Conservation (phyloP, 1,140 invertebrate species). For the Planococcus citri region DNA sequence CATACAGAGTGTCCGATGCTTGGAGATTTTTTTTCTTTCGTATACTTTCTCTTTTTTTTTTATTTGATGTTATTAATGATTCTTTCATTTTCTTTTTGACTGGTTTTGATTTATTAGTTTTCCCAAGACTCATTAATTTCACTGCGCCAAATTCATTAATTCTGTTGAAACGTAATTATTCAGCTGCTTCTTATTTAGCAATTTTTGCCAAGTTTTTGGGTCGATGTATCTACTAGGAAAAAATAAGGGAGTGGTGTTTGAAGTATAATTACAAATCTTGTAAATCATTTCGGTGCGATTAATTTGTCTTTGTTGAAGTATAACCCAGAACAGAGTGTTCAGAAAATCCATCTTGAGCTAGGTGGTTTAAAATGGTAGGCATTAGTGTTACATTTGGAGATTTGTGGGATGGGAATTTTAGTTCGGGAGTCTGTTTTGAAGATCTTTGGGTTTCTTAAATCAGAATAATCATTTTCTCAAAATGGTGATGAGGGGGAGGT, state of each 20-base stretch:
- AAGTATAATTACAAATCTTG: background rate
- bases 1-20: slow-evolving; percentile 11
- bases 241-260: background rate
- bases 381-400: too few relatives aligned
- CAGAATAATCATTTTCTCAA: too few relatives aligned
- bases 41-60: too few relatives aligned
- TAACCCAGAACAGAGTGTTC: too few relatives aligned
- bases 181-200: background rate
- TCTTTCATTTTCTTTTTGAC: slow-evolving; percentile 16
- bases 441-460: too few relatives aligned
- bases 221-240: background rate
- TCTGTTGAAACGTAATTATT: slow-evolving; percentile 10
- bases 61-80: slow-evolving; percentile 17
- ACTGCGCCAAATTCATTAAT: slow-evolving; percentile 10
- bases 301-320: slow-evolving; percentile 2
- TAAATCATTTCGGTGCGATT: slow-evolving; percentile 6
- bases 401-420: too few relatives aligned
- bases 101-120: slow-evolving; percentile 19
- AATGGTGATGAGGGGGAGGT: too few relatives aligned
- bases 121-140: slow-evolving; percentile 11
- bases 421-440: too few relatives aligned
- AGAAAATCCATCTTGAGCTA: too few relatives aligned
- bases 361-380: too few relatives aligned
- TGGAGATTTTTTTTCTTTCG: background rate
- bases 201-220: background rate